phyloP scores from a whole-genome alignment of 2,888 invertebrate genomes.

The Lochmaea capreae region DNA sequence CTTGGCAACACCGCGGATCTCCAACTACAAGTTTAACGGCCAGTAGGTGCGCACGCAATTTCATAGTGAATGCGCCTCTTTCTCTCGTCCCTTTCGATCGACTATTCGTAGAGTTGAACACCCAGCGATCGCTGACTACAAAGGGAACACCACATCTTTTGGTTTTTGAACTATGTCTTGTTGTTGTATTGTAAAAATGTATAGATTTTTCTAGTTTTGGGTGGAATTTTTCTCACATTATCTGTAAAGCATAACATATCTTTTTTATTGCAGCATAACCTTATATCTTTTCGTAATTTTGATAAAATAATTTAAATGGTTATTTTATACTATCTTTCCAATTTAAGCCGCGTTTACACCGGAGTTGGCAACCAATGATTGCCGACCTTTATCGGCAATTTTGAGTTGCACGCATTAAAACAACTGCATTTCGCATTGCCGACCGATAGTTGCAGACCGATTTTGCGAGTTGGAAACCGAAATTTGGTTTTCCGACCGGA shows the following conservation, averaged over 20 bases:
- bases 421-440: too few species aligned
- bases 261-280: neutral
- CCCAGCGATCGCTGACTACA: neutral
- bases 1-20: constrained; percentile 2
- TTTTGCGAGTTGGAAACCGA: too few species aligned
- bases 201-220: neutral
- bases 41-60: neutral
- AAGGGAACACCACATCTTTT: neutral
- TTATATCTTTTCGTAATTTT: neutral
- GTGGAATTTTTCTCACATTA: neutral
- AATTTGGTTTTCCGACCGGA: too few species aligned
- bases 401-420: too few species aligned
- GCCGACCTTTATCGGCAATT: too few species aligned
- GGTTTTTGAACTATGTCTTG: neutral
- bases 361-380: too few species aligned
- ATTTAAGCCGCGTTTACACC: too few species aligned
- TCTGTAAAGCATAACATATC: too few species aligned
- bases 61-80: neutral
- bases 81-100: neutral
- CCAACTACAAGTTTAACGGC: neutral
- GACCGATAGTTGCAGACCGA: too few species aligned
- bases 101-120: neutral
- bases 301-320: constrained; percentile 1
- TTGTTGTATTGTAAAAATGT: neutral
- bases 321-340: neutral